phyloP scores from a whole-genome alignment of 2,888 invertebrate genomes.

The Philopedon plagiatum region DNA sequence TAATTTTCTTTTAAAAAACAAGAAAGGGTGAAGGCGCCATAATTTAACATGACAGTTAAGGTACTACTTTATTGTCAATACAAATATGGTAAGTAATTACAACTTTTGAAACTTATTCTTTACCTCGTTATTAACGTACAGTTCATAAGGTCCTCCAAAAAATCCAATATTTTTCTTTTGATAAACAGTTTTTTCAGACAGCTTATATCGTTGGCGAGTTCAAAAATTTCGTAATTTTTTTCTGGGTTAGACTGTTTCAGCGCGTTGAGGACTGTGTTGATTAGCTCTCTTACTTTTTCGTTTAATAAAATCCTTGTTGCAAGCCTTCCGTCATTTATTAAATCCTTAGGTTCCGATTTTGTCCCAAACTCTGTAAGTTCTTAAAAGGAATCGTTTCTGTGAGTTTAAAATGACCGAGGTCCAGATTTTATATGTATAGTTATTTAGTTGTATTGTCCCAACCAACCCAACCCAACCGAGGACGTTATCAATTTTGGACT shows the following conservation, averaged over 20 bases:
- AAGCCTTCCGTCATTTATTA: conserved; percentile 60
- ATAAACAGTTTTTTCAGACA: conserved; percentile 61
- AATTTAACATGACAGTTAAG: conserved; percentile 2
- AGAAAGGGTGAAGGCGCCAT: too few species aligned
- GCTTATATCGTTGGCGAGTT: conserved; percentile 59
- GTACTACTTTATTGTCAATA: not conserved
- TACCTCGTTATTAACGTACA: conserved; percentile 63
- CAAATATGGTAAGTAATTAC: conserved; percentile 7
- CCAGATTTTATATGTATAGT: too few species aligned
- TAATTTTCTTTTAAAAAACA: too few species aligned
- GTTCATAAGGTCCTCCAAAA: conserved; percentile 61
- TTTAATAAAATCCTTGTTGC: conserved; percentile 65
- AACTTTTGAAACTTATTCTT: not conserved
- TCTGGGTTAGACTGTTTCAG: conserved; percentile 65
- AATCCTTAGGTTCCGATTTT: conserved; percentile 9
- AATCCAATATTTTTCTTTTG: conserved; percentile 62
- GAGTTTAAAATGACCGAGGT: too few species aligned
- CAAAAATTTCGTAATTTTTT: conserved; percentile 62
- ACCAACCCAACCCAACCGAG: too few species aligned
- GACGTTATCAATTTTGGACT: too few species aligned
- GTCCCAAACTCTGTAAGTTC: conserved; percentile 39
- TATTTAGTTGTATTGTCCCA: too few species aligned
- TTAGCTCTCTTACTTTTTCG: conserved; percentile 65
- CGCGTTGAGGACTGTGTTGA: conserved; percentile 65
- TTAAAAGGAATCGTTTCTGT: not conserved